Evolutionary conservation across 2,797 vertebrate genomes (phyloP).

Genomic region (Smutsia temminckii): DNA sequence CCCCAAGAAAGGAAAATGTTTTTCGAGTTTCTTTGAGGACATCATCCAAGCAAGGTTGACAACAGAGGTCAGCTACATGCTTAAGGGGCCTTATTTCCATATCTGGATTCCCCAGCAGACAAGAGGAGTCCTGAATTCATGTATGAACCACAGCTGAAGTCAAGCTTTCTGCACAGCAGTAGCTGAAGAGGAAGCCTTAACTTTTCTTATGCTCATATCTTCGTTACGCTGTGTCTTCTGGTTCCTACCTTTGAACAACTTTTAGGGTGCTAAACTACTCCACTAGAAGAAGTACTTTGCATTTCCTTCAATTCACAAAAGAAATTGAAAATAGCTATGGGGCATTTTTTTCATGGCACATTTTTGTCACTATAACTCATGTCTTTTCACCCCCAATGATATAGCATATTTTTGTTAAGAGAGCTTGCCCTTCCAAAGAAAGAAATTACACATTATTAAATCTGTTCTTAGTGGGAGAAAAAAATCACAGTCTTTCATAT

Average conservation of each 20-base stretch:
- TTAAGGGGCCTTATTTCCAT: neutral
- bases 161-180: neutral
- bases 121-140: neutral
- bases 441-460: conserved; percentile 38
- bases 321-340: neutral
- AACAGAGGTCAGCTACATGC: neutral
- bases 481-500: neutral
- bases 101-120: neutral
- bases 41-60: neutral
- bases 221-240: neutral
- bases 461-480: conserved; percentile 37
- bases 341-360: neutral
- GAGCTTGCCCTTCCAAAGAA: neutral
- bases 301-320: neutral
- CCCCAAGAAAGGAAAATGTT: neutral
- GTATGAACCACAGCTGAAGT: neutral
- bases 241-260: neutral
- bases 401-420: conserved; percentile 17
- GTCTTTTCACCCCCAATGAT: neutral
- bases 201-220: neutral
- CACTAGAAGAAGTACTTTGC: neutral
- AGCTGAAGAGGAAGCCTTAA: neutral
- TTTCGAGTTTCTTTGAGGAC: neutral
- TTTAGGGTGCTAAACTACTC: neutral
- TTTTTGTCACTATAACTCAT: neutral